A percentile compares a stretch with the other conserved stretches of the same genome.
phyloP scores from a whole-genome alignment of 1,140 invertebrate genomes.

The Octopus bimaculoides region DNA sequence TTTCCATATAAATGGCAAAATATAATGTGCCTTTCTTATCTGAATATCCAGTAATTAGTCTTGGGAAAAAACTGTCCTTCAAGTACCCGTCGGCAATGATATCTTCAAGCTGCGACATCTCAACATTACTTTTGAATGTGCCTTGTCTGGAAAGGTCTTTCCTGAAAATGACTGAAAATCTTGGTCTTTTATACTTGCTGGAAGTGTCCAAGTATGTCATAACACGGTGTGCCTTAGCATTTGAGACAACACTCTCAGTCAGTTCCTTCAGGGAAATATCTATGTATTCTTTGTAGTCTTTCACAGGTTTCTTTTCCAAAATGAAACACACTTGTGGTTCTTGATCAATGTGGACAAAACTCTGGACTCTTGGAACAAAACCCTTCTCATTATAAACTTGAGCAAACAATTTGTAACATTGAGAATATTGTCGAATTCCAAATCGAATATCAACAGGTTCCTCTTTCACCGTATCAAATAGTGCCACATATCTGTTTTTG shows the following conservation, averaged over 20 bases:
- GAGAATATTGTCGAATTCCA: conserved; percentile 42
- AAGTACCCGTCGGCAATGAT: conserved; percentile 25
- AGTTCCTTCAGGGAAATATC: conserved; percentile 29
- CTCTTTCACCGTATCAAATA: conserved; percentile 37
- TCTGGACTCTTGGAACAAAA: conserved; percentile 43
- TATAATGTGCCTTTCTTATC: conserved; percentile 26
- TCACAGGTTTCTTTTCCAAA: conserved; percentile 35
- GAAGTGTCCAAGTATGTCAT: conserved; percentile 44
- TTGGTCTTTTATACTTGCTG: conserved; percentile 35
- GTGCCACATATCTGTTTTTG: conserved; percentile 33
- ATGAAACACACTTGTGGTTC: conserved; percentile 45
- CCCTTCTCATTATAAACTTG: conserved; percentile 42
- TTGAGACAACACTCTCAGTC: conserved; percentile 26
- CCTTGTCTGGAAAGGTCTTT: conserved; percentile 32
- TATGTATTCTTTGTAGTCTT: conserved; percentile 38
- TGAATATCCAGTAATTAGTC: conserved; percentile 32
- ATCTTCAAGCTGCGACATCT: conserved; percentile 22
- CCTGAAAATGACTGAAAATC: conserved; percentile 45
- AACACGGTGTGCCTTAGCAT: conserved; percentile 26
- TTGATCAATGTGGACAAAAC: conserved; percentile 32
- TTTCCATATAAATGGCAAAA: conserved; percentile 35
- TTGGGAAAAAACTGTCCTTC: conserved; percentile 29
- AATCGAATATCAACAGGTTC: conserved; percentile 41
- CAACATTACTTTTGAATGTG: conserved; percentile 31
- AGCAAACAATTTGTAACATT: conserved; percentile 43